Evolutionary conservation across 2,888 invertebrate genomes (phyloP).

Genomic region (Diloba caeruleocephala): DNA sequence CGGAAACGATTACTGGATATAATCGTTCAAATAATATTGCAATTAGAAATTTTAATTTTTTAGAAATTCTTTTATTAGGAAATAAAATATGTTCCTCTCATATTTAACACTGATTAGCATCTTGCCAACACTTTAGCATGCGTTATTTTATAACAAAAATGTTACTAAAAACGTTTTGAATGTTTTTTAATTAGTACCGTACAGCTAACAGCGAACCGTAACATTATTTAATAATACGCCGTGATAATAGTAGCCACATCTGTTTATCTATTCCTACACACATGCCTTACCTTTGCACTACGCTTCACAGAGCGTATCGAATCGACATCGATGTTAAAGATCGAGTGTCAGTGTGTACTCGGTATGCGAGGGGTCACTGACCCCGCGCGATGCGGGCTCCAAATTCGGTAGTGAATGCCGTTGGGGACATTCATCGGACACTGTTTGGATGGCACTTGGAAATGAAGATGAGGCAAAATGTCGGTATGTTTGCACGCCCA

Average conservation of each 20-base stretch:
- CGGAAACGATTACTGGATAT: conserved; percentile 10
- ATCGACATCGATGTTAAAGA: conserved; percentile 67
- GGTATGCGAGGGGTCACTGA: conserved; percentile 71
- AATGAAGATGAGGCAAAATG: conserved; percentile 57
- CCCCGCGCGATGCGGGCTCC: conserved; percentile 77
- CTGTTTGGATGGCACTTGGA: conserved; percentile 58
- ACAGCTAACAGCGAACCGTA: background rate
- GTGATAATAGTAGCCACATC: conserved; percentile 8
- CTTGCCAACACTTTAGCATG: too few species aligned
- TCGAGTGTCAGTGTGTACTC: conserved; percentile 64
- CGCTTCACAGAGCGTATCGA: conserved; percentile 62
- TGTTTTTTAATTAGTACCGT: background rate
- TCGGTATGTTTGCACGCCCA: conserved; percentile 24
- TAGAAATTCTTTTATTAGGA: too few species aligned
- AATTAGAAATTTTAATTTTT: conserved; percentile 15
- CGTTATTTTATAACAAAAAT: too few species aligned
- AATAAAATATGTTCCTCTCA: too few species aligned
- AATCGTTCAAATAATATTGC: conserved; percentile 17
- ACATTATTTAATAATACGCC: conserved; percentile 4
- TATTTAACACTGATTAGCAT: too few species aligned
- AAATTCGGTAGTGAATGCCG: conserved; percentile 77
- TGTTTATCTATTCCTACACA: conserved; percentile 22
- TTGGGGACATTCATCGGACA: conserved; percentile 81
- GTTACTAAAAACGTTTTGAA: background rate
- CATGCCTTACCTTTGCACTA: conserved; percentile 35